These are phyloP conservation scores for Proterorhinus semilunaris DNA, from an alignment of 2,113 vertebrate species.

Conservation along the genomic window DNA sequence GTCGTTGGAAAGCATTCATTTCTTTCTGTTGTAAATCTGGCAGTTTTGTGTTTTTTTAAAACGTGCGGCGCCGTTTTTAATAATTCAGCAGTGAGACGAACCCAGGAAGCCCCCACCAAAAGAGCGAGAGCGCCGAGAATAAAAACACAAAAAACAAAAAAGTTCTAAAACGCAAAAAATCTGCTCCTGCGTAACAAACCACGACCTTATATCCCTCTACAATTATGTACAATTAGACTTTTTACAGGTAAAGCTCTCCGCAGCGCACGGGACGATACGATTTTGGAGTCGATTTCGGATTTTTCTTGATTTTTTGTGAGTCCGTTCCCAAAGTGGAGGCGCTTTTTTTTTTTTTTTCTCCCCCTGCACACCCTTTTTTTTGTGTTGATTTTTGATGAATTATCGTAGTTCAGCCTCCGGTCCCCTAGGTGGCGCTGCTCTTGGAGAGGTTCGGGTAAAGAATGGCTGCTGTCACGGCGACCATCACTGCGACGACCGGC, in stretches of 20 bases:
- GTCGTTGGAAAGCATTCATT: conserved; percentile 3
- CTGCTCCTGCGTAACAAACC: conserved; percentile 89
- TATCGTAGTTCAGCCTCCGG: conserved; percentile 18
- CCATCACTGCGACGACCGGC: conserved; percentile 95
- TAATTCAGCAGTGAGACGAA: conserved; percentile 34
- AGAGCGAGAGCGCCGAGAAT: conserved; percentile 40
- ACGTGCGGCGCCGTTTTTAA: not conserved
- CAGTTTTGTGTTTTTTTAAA: not conserved
- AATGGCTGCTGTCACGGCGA: conserved; percentile 91
- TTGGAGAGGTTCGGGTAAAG: conserved; percentile 94
- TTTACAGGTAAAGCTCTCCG: conserved; percentile 85
- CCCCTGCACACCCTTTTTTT: not conserved
- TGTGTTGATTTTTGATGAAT: conserved; percentile 1
- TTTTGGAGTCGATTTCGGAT: conserved; percentile 3
- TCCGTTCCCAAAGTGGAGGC: not conserved
- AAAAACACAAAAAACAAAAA: conserved; percentile 74
- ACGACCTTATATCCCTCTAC: conserved; percentile 91
- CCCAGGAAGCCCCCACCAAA: conserved; percentile 39
- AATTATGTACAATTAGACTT: conserved; percentile 96
- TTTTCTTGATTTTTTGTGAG: conserved; percentile 8
- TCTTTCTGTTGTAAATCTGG: not conserved
- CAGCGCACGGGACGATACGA: conserved; percentile 6
- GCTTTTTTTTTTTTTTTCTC: not conserved
- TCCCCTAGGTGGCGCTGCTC: conserved; percentile 79
- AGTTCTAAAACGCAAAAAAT: conserved; percentile 47